These are phyloP conservation scores for Triplophysa bombifrons DNA, from an alignment of 2,797 vertebrate species.

Conservation along the genomic window DNA sequence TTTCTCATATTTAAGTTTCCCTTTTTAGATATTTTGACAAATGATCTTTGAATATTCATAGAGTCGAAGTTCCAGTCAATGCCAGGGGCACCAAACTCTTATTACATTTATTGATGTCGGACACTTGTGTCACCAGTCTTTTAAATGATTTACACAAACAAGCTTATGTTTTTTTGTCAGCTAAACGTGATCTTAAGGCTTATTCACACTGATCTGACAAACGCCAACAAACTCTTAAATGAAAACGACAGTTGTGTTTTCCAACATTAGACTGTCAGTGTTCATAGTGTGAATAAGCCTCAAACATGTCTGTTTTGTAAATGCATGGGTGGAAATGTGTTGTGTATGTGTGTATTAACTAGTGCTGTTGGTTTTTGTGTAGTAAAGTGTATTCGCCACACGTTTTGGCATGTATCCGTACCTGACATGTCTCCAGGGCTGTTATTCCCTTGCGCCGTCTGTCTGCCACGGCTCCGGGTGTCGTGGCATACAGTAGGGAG, in stretches of 20 bases:
- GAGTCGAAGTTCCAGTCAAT: background rate
- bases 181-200: no score
- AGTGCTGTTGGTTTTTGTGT: background rate
- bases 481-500: constrained; percentile 79
- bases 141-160: no score
- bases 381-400: background rate
- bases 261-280: background rate
- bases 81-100: background rate
- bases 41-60: background rate
- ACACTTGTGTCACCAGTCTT: no score
- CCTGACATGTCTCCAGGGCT: constrained; percentile 78
- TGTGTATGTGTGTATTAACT: background rate
- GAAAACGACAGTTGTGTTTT: no score
- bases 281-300: background rate
- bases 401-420: constrained; percentile 50
- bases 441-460: constrained; percentile 77
- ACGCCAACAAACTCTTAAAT: no score
- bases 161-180: background rate
- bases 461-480: constrained; percentile 78
- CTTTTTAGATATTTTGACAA: background rate
- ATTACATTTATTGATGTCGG: no score
- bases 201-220: no score
- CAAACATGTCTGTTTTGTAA: background rate
- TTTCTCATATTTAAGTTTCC: background rate
- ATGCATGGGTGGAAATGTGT: background rate